Percentiles rank a stretch among this genome's conserved stretches.
Evolutionary conservation across 2,797 vertebrate species (phyloP).

Genomic region (Rhinella marina): DNA sequence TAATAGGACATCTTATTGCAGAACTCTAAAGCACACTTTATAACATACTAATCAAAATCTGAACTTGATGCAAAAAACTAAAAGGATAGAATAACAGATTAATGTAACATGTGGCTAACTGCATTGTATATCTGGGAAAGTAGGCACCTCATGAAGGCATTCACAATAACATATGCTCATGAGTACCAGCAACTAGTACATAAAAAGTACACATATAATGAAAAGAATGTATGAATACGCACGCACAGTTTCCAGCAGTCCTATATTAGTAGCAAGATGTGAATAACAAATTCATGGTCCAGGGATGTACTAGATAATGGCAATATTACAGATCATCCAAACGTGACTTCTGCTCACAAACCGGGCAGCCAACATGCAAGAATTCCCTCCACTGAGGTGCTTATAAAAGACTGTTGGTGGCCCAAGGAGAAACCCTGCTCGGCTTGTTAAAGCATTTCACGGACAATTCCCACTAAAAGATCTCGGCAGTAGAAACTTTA

Average conservation of each 20-base stretch:
- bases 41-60: neutral
- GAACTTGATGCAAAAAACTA: neutral
- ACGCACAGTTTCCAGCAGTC: neutral
- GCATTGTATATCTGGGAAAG: neutral
- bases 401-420: conserved; percentile 45
- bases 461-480: conserved; percentile 48
- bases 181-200: neutral
- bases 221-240: no score
- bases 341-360: neutral
- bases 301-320: neutral
- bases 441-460: conserved; percentile 58
- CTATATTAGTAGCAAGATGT: neutral
- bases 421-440: conserved; percentile 36
- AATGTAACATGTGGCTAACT: neutral
- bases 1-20: neutral
- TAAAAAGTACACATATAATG: no score
- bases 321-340: neutral
- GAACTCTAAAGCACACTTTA: neutral
- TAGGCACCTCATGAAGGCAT: neutral
- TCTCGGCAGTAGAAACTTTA: conserved; percentile 22
- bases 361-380: neutral
- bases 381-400: neutral
- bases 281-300: neutral
- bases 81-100: neutral
- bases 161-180: neutral